Conservation (phyloP, 2,888 invertebrate species). For the Chymomyza caudatula region DNA sequence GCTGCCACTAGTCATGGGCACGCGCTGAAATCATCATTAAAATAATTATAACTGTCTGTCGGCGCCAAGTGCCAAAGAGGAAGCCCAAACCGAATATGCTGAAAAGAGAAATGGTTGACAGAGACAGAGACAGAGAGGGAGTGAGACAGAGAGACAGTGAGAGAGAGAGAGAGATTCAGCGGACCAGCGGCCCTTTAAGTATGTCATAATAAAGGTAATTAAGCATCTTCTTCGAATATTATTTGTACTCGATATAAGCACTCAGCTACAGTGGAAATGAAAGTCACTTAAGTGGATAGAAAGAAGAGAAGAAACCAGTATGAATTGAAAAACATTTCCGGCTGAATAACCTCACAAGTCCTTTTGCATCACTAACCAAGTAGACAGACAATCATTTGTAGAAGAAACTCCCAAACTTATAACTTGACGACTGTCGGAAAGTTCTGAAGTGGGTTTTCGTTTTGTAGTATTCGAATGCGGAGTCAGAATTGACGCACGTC, state of each 20-base stretch:
- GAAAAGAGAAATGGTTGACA: neutral
- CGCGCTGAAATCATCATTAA: conserved; percentile 59
- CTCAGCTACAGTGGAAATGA: neutral
- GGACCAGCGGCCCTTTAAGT: neutral
- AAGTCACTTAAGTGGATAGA: neutral
- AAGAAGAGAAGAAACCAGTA: neutral
- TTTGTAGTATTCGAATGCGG: no score
- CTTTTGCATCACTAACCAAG: no score
- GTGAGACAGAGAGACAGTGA: neutral
- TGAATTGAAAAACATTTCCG: no score
- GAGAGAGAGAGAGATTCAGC: neutral
- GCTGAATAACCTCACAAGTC: no score
- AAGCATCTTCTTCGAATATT: neutral
- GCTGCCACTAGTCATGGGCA: neutral
- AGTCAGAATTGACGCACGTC: no score
- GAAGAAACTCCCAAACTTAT: no score
- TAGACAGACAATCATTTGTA: no score
- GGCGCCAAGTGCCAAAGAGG: neutral
- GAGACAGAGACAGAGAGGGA: neutral
- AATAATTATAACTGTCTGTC: conserved; percentile 59
- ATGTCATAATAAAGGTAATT: neutral
- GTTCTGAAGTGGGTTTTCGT: no score
- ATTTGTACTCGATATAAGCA: neutral
- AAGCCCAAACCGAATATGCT: neutral
- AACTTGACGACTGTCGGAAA: no score